Conservation (phyloP, 2,888 invertebrate species). For the Meghimatium bilineatum region DNA sequence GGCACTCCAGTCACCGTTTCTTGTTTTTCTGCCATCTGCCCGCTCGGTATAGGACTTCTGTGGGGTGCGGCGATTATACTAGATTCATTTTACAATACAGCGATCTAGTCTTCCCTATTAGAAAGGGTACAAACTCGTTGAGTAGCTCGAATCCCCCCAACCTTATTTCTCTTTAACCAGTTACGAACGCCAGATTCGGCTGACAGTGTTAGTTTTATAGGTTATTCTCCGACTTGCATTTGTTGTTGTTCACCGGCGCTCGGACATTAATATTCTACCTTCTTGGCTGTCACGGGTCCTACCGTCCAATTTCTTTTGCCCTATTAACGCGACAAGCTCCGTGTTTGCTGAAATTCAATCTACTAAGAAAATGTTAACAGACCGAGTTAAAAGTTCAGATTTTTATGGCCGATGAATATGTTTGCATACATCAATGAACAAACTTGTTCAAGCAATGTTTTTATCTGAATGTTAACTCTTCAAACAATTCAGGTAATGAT, state of each 20-base stretch:
- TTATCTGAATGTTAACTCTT: not conserved
- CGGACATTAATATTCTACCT: slow-evolving; percentile 41
- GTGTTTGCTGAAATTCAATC: slow-evolving; percentile 36
- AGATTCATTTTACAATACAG: slow-evolving; percentile 3
- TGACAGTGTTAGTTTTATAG: slow-evolving; percentile 36
- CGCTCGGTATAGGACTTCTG: not conserved
- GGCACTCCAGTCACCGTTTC: slow-evolving; percentile 24
- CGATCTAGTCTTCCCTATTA: not conserved
- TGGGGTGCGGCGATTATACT: not conserved
- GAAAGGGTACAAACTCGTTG: slow-evolving; percentile 15
- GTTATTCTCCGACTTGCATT: slow-evolving; percentile 39
- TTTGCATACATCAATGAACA: slow-evolving; percentile 35
- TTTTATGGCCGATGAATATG: slow-evolving; percentile 17
- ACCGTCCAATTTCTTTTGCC: slow-evolving; percentile 30
- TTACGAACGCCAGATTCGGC: slow-evolving; percentile 1
- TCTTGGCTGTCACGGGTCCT: slow-evolving; percentile 1
- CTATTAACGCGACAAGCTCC: not conserved
- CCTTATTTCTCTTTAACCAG: not conserved
- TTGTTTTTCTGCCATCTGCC: slow-evolving; percentile 44
- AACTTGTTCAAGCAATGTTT: slow-evolving; percentile 21
- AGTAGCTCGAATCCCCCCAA: not conserved
- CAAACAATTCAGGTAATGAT: not conserved
- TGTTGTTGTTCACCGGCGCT: slow-evolving; percentile 42
- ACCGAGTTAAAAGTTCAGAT: slow-evolving; percentile 7
- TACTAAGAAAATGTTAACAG: not conserved